Base-by-base conservation (phyloP, 2,888 invertebrate species). In the Tuta absoluta region DNA sequence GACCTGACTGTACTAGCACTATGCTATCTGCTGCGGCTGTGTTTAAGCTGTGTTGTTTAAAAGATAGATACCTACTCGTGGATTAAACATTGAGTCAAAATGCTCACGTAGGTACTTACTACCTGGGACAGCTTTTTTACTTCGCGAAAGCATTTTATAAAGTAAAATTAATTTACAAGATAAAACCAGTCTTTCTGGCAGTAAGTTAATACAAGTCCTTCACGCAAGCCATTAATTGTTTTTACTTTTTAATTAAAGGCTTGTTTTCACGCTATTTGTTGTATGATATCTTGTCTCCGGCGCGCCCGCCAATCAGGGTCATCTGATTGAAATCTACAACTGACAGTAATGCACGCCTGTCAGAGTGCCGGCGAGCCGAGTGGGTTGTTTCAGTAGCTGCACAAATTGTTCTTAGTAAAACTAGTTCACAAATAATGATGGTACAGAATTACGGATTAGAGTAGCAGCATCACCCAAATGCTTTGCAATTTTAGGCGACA, bases 331-430 rank as follows among this genome's bases (percentile, higher is more conserved):
- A 58, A 58, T 58, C 58, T 58, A 58, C 58, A 58, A 58, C 23
- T 58, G 58, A 38, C 58, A 58, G 58, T 58, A 58, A 58, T 58
- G 58, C 17, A 58, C 58, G 57, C 19, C 19, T 58, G 57, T 58
- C 57, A 58, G n/a, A n/a, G 57, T 37, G 37, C 17, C 37, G 57
- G 57, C 23, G 56, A 56, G 21, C 23, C 28, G 28, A 5, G 28
- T 28, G 28, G 5, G 5, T 4, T 2, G 28, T 28, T 4, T 5
- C 28, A 28, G 28, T 4, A 28, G 5, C 28, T 28, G 3, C 28
- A 5, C 5, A 28, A 28, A 28, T 28, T n/a, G n/a, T n/a, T n/a
- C n/a, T n/a, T n/a, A n/a, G n/a, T n/a, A n/a, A n/a, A 28, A 2
- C 5, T 28, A 4, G 28, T 28, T 28, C 28, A 28, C 28, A 28